Evolutionary conservation across 2,797 vertebrate species (phyloP), one percentile per base, ranked within the genome.

Genomic region (Linurgus olivaceus): DNA sequence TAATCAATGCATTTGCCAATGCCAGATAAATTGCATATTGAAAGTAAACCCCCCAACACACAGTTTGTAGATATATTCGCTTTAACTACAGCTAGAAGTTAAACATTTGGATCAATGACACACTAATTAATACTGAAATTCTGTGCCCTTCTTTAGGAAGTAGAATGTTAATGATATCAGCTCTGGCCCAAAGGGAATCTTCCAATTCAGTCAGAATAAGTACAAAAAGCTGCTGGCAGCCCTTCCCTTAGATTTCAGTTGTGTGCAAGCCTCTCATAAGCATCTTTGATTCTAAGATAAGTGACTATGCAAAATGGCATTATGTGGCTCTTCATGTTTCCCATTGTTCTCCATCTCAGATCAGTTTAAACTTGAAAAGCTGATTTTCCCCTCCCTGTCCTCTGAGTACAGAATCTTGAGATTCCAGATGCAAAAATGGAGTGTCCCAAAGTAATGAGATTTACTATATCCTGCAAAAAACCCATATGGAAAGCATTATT

Each of bases 61-160:
- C 38, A 17, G 29, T 50, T 29, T 50, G 17, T 66, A 42, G 68
- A 86, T 45, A 59, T 29, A 63, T 65, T 75, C 7, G 25, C 21
- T 77, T 71, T 74, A 83, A 48, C 38, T 74, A 62, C 61, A 66
- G 26, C 21, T 87, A 54, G 17, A 45, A 75, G 31, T 55, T 78
- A 80, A 81, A 31, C 25, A 17, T n/a, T 88, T 48, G 45, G 45
- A 45, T 88, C 80, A 87, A 71, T 26, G 38, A 19, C 3, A 16
- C 13, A 14, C 11, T 90, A 82, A 94, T 88, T 88, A 75, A 88
- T 93, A 61, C n/a, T 72, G 66, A 78, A 90, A 92, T 88, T 86
- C 37, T 9, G 3, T 73, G 70, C 18, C 61, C 33, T 86, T 71
- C 48, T 94, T 76, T 79, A 59, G 33, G 37, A 92, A 54, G 33